Evolutionary conservation across 2,113 vertebrate genomes (phyloP).

Genomic region (Burhinus bistriatus): DNA sequence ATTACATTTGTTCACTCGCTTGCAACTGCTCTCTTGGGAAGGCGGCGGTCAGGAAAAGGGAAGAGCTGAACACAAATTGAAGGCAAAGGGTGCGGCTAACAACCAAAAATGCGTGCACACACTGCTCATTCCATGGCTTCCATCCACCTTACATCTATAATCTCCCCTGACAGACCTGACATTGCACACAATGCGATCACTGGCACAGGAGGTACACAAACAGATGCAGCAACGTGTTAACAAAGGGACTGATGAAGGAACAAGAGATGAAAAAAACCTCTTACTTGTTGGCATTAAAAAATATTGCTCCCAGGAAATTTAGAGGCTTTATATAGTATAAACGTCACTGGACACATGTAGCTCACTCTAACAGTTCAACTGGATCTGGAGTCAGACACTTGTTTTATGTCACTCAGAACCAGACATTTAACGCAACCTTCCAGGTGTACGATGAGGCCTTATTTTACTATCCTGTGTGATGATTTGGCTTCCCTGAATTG

Average conservation of each 20-base stretch:
- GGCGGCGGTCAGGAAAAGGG: background rate
- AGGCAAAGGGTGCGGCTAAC: background rate
- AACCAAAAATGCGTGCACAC: background rate
- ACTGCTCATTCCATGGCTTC: background rate
- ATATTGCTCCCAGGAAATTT: background rate
- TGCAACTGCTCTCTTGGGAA: background rate
- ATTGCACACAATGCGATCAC: background rate
- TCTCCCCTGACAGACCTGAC: background rate
- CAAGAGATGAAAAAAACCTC: background rate
- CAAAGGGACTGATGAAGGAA: background rate
- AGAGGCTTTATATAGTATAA: background rate
- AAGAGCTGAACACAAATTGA: background rate
- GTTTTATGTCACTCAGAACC: background rate
- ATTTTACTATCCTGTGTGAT: background rate
- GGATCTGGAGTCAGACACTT: background rate
- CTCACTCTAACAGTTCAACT: background rate
- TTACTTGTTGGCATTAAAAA: background rate
- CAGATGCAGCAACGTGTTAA: background rate
- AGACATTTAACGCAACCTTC: background rate
- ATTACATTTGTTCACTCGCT: conserved; percentile 6
- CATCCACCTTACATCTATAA: background rate
- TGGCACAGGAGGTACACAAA: background rate
- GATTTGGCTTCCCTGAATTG: background rate
- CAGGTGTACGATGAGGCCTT: background rate
- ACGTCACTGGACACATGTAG: background rate